Evolutionary conservation across 2,888 invertebrate species (phyloP).

Genomic region (Xestia xanthographa): DNA sequence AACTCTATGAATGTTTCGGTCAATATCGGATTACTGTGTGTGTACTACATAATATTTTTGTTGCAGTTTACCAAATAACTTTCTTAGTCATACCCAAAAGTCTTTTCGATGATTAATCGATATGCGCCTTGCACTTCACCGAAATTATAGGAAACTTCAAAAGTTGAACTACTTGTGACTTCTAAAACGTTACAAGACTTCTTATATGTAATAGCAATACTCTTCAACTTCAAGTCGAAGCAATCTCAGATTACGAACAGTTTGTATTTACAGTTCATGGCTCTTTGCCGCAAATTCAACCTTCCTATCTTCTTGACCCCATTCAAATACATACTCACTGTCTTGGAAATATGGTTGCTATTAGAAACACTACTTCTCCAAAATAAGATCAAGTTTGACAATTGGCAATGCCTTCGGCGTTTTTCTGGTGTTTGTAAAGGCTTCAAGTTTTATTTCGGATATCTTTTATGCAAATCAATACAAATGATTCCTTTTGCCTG

Average conservation of each 20-base stretch:
- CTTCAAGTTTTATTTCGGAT: constrained; percentile 58
- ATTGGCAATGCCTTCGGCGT: constrained; percentile 51
- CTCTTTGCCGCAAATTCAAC: constrained; percentile 38
- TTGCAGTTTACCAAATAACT: neutral
- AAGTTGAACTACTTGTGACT: neutral
- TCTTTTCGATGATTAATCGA: neutral
- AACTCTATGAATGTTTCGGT: neutral
- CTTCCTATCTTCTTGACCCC: neutral
- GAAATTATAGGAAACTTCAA: neutral
- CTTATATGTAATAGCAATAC: constrained; percentile 39
- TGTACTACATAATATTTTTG: neutral
- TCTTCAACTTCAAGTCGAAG: constrained; percentile 38
- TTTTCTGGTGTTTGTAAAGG: constrained; percentile 59
- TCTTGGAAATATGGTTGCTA: neutral
- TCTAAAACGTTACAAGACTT: constrained; percentile 18
- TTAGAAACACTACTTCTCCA: neutral
- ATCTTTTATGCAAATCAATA: constrained; percentile 56
- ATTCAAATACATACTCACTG: constrained; percentile 8
- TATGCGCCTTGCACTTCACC: neutral
- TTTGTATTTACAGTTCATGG: constrained; percentile 55
- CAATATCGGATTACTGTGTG: neutral
- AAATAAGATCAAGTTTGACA: constrained; percentile 58
- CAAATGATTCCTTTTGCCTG: constrained; percentile 42
- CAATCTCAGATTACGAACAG: constrained; percentile 56
- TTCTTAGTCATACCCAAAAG: neutral